A percentile compares a stretch with the other conserved stretches of the same genome.
Conservation (phyloP, 2,797 vertebrate genomes). For the Semaprochilodus insignis region DNA sequence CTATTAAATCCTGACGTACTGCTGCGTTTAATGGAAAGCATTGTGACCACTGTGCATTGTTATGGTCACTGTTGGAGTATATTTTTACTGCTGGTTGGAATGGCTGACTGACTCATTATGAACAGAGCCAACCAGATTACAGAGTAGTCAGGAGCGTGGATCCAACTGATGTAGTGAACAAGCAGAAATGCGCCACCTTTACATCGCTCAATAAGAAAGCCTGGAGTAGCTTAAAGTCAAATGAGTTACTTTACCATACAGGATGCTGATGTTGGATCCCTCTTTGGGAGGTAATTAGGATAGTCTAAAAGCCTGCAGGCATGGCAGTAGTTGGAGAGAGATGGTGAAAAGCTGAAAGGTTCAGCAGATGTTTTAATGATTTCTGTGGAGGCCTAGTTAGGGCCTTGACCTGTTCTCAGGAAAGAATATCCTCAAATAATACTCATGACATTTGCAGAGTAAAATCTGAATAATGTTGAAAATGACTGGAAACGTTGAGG, state of each 20-base stretch:
- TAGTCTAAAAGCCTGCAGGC: background rate
- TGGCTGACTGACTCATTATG: background rate
- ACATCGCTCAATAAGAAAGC: background rate
- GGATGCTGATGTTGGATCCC: slow-evolving; percentile 6
- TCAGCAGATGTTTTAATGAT: slow-evolving; percentile 25
- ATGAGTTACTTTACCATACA: background rate
- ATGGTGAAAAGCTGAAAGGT: background rate
- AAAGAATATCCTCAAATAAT: slow-evolving; percentile 6
- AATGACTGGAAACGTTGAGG: too few species aligned
- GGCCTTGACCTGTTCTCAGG: background rate
- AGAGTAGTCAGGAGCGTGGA: background rate
- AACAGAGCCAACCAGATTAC: background rate
- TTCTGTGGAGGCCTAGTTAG: slow-evolving; percentile 34
- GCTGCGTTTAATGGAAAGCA: background rate
- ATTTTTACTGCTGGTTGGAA: background rate
- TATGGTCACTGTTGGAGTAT: background rate
- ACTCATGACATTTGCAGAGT: background rate
- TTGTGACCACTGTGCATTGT: background rate
- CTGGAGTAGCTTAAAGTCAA: background rate
- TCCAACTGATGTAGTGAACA: background rate
- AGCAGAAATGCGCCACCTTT: background rate
- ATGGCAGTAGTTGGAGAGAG: background rate
- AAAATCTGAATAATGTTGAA: background rate
- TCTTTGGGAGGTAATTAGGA: slow-evolving; percentile 18
- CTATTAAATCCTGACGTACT: background rate